phyloP scores from a whole-genome alignment of 2,888 invertebrate species.

The Furcula furcula region DNA sequence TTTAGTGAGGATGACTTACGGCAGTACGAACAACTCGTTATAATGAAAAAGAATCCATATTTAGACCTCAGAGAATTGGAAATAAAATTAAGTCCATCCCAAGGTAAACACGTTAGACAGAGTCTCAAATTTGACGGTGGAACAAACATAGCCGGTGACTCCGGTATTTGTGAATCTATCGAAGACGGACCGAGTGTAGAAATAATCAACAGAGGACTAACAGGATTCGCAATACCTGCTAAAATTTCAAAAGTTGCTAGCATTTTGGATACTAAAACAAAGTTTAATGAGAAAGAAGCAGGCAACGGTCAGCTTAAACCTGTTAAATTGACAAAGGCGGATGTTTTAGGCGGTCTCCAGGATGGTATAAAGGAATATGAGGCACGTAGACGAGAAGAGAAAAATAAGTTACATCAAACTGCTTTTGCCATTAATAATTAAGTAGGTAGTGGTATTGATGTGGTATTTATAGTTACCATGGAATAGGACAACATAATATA shows the following conservation, averaged over 20 bases:
- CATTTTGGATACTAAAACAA: slow-evolving; percentile 25
- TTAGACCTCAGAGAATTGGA: slow-evolving; percentile 65
- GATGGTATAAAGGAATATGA: slow-evolving; percentile 1
- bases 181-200: slow-evolving; percentile 61
- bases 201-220: slow-evolving; percentile 63
- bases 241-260: slow-evolving; percentile 35
- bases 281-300: slow-evolving; percentile 14
- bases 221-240: slow-evolving; percentile 65
- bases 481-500: too few relatives aligned
- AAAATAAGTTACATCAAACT: not conserved
- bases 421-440: too few relatives aligned
- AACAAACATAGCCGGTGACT: slow-evolving; percentile 39
- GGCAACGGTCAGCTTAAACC: slow-evolving; percentile 1
- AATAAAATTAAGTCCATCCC: slow-evolving; percentile 46
- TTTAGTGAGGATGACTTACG: slow-evolving; percentile 53
- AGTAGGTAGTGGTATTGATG: too few relatives aligned
- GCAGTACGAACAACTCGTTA: slow-evolving; percentile 65
- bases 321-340: not conserved
- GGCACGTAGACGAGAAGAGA: not conserved
- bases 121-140: slow-evolving; percentile 41
- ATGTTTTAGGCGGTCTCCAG: slow-evolving; percentile 2
- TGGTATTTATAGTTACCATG: too few relatives aligned
- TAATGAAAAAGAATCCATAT: slow-evolving; percentile 73
- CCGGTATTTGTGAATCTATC: slow-evolving; percentile 46
- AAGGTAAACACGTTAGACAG: slow-evolving; percentile 47